phyloP scores from a whole-genome alignment of 1,140 invertebrate species.

The Carposina sasakii region DNA sequence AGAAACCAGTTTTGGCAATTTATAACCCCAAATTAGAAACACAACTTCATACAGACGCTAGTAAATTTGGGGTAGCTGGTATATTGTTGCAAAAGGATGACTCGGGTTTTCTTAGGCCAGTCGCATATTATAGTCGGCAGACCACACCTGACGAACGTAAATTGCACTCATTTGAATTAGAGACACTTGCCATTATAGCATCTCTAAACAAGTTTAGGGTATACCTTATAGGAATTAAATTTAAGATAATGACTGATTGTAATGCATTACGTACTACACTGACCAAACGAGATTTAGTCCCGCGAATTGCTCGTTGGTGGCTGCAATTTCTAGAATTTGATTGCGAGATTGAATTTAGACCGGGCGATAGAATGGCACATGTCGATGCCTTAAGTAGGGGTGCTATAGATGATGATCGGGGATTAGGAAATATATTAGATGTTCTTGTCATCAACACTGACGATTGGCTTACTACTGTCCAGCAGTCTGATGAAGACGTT shows the following conservation, averaged over 20 bases:
- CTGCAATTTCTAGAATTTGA: constrained; percentile 33
- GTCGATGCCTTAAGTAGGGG: constrained; percentile 30
- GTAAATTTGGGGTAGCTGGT: neutral
- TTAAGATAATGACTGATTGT: constrained; percentile 13
- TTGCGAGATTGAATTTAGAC: constrained; percentile 26
- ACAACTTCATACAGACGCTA: constrained; percentile 5
- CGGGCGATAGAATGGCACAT: constrained; percentile 25
- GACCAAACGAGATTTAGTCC: constrained; percentile 33
- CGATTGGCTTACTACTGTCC: neutral
- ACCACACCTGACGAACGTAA: constrained; percentile 5
- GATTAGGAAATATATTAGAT: neutral
- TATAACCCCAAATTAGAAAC: neutral
- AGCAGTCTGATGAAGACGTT: neutral
- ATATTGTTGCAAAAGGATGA: constrained; percentile 1
- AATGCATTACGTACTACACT: constrained; percentile 27
- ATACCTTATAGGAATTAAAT: constrained; percentile 24
- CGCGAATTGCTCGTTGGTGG: constrained; percentile 37
- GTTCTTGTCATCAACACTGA: neutral
- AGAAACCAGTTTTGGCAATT: neutral
- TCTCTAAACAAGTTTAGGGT: constrained; percentile 29
- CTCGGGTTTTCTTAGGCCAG: neutral
- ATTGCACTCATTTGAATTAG: constrained; percentile 7
- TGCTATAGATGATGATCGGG: constrained; percentile 1
- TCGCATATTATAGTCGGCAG: constrained; percentile 4
- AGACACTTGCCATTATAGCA: constrained; percentile 27